phyloP scores from a whole-genome alignment of 2,888 invertebrate genomes.

The Crepidodera aurea region DNA sequence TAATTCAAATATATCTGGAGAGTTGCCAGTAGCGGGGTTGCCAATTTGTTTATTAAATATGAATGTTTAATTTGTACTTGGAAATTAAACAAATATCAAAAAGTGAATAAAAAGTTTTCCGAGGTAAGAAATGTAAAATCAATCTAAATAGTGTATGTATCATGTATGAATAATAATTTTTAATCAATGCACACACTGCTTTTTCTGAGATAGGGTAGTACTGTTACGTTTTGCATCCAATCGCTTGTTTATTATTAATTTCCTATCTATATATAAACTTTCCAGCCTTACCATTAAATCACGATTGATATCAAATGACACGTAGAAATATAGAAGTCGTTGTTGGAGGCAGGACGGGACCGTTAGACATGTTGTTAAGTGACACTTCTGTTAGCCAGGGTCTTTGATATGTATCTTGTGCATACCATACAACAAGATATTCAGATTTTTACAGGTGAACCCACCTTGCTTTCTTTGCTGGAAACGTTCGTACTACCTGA shows the following conservation, averaged over 20 bases:
- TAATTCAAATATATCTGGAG: too few relatives aligned
- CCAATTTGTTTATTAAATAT: too few relatives aligned
- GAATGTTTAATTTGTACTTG: too few relatives aligned
- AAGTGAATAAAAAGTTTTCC: too few relatives aligned
- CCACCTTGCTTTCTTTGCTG: slow-evolving; percentile 19
- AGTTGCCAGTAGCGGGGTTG: too few relatives aligned
- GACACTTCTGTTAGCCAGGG: slow-evolving; percentile 25
- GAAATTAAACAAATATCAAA: too few relatives aligned
- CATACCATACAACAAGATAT: slow-evolving; percentile 28
- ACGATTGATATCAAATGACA: slow-evolving; percentile 23
- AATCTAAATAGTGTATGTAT: too few relatives aligned
- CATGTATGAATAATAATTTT: too few relatives aligned
- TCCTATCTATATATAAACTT: neutral
- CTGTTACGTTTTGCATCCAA: too few relatives aligned
- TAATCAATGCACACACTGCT: too few relatives aligned
- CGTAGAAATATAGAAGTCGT: slow-evolving; percentile 28
- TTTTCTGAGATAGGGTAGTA: too few relatives aligned
- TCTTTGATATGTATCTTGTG: slow-evolving; percentile 27
- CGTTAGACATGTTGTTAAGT: slow-evolving; percentile 31
- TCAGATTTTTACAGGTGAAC: slow-evolving; percentile 24
- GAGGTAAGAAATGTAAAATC: too few relatives aligned
- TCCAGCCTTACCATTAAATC: slow-evolving; percentile 13
- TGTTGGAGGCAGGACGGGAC: slow-evolving; percentile 25
- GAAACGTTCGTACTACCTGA: slow-evolving; percentile 20
- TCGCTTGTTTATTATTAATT: slow-evolving; percentile 1